Evolutionary conservation across 1,140 invertebrate species (phyloP).

Genomic region (Callitettix versicolor): DNA sequence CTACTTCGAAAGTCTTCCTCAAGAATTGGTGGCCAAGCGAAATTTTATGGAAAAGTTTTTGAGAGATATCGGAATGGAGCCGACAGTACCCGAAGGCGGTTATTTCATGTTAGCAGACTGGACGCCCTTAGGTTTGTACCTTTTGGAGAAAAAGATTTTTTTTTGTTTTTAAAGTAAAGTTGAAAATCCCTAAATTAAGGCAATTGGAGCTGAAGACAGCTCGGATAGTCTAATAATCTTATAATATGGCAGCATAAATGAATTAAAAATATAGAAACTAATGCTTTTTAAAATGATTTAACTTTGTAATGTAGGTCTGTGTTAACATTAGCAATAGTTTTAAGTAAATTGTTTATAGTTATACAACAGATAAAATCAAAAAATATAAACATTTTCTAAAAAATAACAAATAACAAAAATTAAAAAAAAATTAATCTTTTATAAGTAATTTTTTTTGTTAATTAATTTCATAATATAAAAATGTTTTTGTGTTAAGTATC

Average conservation of each 20-base stretch:
- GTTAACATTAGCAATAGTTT: too few relatives aligned
- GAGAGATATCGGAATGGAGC: slow-evolving; percentile 71
- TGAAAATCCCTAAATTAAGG: neutral
- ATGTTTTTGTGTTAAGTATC: too few relatives aligned
- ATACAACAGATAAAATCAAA: too few relatives aligned
- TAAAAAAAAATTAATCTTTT: too few relatives aligned
- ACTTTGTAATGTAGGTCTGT: neutral
- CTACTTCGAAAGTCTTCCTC: slow-evolving; percentile 71
- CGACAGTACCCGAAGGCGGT: slow-evolving; percentile 88
- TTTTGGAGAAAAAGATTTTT: neutral
- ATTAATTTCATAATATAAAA: too few relatives aligned
- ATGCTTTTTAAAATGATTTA: neutral
- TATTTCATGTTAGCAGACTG: slow-evolving; percentile 96
- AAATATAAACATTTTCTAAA: too few relatives aligned
- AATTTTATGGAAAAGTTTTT: slow-evolving; percentile 74
- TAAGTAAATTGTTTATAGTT: too few relatives aligned
- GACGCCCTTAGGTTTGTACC: slow-evolving; percentile 50
- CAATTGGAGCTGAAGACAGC: neutral
- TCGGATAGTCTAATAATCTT: neutral
- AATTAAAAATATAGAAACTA: neutral
- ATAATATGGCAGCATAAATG: neutral
- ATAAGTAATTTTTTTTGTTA: too few relatives aligned
- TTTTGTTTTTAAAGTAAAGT: neutral
- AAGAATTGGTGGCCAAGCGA: slow-evolving; percentile 71
- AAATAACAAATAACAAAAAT: too few relatives aligned